Conservation (phyloP, 1,140 invertebrate species). For the Papilio polyxenes region DNA sequence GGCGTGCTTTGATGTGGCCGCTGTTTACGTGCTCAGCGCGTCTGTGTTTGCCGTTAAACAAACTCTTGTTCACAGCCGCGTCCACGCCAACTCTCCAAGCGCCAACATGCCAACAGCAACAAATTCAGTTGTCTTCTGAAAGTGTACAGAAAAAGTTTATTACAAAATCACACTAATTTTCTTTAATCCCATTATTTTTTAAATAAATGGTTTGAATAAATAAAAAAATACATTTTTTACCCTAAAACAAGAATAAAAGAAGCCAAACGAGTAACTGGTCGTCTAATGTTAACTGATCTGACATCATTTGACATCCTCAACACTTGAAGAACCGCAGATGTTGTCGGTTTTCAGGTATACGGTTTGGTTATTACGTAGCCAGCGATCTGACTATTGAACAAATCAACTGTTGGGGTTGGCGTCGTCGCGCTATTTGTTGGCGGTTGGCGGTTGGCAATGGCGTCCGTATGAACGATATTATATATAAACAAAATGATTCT, state of each 20-base stretch:
- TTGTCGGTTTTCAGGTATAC: too few species aligned
- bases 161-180: too few species aligned
- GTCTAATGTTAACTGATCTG: too few species aligned
- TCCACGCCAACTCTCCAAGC: constrained; percentile 39
- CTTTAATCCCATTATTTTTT: too few species aligned
- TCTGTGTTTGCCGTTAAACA: constrained; percentile 72
- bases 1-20: constrained; percentile 69
- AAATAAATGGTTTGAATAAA: too few species aligned
- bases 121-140: not conserved
- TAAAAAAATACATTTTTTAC: too few species aligned
- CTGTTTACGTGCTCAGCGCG: constrained; percentile 66
- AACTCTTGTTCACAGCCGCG: constrained; percentile 52
- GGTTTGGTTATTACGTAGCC: not conserved
- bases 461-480: constrained; percentile 70
- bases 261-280: too few species aligned
- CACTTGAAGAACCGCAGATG: too few species aligned
- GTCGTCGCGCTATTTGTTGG: constrained; percentile 56
- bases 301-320: too few species aligned
- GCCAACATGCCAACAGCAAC: constrained; percentile 49
- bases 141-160: not conserved
- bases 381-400: not conserved
- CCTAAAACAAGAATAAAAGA: too few species aligned
- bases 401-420: constrained; percentile 41
- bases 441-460: constrained; percentile 40
- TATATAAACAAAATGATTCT: constrained; percentile 71